Evolutionary conservation across 2,797 vertebrate species (phyloP).

Genomic region (Tarsius wallacei): DNA sequence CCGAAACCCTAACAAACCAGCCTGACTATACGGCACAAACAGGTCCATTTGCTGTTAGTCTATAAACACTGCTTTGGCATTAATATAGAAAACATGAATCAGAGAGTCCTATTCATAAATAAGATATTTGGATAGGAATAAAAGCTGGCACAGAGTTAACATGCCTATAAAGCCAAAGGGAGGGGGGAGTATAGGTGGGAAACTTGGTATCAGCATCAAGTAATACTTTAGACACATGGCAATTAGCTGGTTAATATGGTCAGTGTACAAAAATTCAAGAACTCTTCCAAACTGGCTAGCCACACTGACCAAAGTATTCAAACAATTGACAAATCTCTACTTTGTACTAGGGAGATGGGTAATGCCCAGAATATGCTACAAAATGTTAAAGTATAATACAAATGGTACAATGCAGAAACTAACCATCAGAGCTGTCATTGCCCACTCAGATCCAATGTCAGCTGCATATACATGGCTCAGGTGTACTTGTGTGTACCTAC

Average conservation of each 20-base stretch:
- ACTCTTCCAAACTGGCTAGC: conserved; percentile 18
- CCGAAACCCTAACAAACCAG: not conserved
- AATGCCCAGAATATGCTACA: not conserved
- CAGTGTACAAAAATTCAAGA: conserved; percentile 34
- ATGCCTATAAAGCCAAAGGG: not conserved
- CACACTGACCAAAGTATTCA: not conserved
- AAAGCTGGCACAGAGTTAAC: conserved; percentile 7
- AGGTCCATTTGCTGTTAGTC: conserved; percentile 40
- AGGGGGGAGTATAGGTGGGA: not conserved
- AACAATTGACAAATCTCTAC: conserved; percentile 13
- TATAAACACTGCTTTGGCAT: conserved; percentile 52
- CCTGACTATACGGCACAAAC: not conserved
- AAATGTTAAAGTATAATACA: not conserved
- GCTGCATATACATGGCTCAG: not conserved
- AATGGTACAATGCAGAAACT: not conserved
- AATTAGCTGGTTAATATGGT: conserved; percentile 20
- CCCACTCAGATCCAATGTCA: not conserved
- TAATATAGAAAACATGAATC: conserved; percentile 47
- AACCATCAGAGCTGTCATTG: not conserved
- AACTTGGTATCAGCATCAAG: not conserved
- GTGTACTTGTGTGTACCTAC: not conserved
- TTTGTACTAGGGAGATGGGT: not conserved
- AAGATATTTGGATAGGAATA: conserved; percentile 60
- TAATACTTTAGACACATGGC: not conserved
- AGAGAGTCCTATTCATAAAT: conserved; percentile 63